Evolutionary conservation across 2,797 vertebrate genomes (phyloP).

Genomic region (Peromyscus attwateri): DNA sequence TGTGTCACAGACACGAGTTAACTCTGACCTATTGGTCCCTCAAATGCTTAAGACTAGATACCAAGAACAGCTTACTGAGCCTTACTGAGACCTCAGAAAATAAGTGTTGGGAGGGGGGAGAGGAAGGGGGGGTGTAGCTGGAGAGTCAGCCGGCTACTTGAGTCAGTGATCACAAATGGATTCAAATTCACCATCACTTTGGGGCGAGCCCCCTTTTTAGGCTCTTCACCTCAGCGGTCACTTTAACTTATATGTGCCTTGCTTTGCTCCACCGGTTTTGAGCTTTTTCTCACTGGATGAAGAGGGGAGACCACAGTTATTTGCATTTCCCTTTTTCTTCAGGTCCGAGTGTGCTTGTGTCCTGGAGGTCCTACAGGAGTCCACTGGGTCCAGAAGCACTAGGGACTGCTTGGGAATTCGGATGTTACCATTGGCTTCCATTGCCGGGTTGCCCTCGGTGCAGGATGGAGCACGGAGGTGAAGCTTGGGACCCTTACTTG

Average conservation of each 20-base stretch:
- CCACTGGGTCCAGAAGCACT: not conserved
- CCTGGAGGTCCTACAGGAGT: constrained; percentile 77
- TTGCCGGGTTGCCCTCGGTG: constrained; percentile 47
- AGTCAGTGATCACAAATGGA: not conserved
- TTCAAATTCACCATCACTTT: not conserved
- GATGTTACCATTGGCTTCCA: constrained; percentile 84
- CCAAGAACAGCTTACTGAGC: constrained; percentile 71
- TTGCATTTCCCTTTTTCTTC: constrained; percentile 84
- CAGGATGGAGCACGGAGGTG: constrained; percentile 59
- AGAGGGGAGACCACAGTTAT: constrained; percentile 63
- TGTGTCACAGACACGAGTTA: not conserved
- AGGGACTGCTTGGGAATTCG: constrained; percentile 67
- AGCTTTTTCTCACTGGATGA: constrained; percentile 83
- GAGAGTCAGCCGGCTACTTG: not conserved
- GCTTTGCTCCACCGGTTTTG: constrained; percentile 82
- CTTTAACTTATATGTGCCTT: constrained; percentile 74
- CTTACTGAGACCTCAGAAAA: constrained; percentile 30
- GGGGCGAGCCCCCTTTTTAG: not conserved
- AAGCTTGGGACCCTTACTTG: constrained; percentile 5
- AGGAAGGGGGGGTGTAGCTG: not conserved
- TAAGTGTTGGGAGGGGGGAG: not conserved
- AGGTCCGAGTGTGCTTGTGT: constrained; percentile 28
- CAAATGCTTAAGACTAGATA: not conserved
- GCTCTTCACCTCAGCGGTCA: not conserved
- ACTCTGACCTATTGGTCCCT: not conserved